Evolutionary conservation across 2,797 vertebrate species (phyloP).

Genomic region (Xiphophorus birchmanni): DNA sequence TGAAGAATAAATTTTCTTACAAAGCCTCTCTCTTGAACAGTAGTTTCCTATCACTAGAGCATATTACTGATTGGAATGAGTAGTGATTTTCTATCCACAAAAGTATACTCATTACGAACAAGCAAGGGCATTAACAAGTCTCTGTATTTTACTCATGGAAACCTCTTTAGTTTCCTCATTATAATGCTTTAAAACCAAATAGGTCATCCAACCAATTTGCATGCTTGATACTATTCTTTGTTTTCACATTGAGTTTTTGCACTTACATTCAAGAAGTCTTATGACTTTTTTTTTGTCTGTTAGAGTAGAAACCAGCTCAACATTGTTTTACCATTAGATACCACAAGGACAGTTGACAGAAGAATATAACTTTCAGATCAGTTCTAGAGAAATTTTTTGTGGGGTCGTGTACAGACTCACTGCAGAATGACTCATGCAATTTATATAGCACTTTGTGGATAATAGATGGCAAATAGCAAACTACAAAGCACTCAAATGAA

Average conservation of each 20-base stretch:
- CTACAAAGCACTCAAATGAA: constrained; percentile 73
- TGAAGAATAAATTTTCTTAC: not conserved
- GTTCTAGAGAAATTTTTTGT: constrained; percentile 16
- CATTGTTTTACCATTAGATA: not conserved
- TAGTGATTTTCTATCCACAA: not conserved
- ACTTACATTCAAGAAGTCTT: not conserved
- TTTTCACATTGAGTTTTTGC: not conserved
- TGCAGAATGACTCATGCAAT: constrained; percentile 65
- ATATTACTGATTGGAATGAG: not conserved
- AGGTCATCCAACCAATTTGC: not conserved
- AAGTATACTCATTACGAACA: not conserved
- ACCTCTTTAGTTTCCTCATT: not conserved
- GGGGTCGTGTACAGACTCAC: constrained; percentile 40
- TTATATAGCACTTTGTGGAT: constrained; percentile 65
- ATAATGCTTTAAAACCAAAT: not conserved
- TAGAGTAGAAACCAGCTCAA: not conserved
- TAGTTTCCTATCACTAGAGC: not conserved
- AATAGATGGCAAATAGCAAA: constrained; percentile 71
- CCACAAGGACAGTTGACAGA: not conserved
- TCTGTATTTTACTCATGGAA: not conserved
- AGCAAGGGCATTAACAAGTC: not conserved
- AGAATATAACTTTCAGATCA: constrained; percentile 14
- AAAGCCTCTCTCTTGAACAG: not conserved
- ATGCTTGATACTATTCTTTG: not conserved
- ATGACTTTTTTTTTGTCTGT: not conserved